A percentile compares a stretch with the other conserved stretches of the same genome.
These are phyloP conservation scores for silkworm (Bombyx mori) DNA, from an alignment of 1,140 invertebrate genomes.

Conservation along the genomic window DNA sequence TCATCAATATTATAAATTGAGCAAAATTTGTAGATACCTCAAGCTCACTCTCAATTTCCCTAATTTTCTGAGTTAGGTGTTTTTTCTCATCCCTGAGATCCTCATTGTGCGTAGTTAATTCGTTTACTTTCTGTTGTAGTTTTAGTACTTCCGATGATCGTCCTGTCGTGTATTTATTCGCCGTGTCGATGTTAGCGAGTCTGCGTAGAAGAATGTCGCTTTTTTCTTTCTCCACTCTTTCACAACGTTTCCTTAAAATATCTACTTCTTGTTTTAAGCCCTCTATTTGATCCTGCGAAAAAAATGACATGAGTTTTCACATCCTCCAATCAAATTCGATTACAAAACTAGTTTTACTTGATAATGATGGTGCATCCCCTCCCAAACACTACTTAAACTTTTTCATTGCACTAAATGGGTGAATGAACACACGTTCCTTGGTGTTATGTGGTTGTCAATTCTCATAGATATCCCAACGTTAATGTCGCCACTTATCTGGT, in stretches of 20 bases:
- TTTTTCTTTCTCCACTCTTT: constrained; percentile 87
- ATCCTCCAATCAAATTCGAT: no score
- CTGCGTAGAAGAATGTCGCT: constrained; percentile 85
- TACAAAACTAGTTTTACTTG: no score
- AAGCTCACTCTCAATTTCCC: constrained; percentile 80
- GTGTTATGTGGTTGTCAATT: no score
- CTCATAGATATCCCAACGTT: no score
- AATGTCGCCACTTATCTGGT: no score
- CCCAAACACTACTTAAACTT: no score
- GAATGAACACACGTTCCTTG: no score
- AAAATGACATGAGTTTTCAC: background rate
- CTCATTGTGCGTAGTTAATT: constrained; percentile 83
- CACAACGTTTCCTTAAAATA: constrained; percentile 79
- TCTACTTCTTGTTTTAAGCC: constrained; percentile 79
- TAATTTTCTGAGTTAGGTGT: constrained; percentile 77
- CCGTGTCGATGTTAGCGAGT: constrained; percentile 81
- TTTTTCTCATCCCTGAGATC: constrained; percentile 88
- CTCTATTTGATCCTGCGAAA: constrained; percentile 75
- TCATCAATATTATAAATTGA: no score
- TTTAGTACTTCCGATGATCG: constrained; percentile 78
- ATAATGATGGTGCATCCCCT: no score
- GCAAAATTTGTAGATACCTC: constrained; percentile 40
- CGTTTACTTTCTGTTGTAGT: constrained; percentile 86
- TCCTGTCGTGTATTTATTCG: constrained; percentile 78
- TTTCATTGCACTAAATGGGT: no score